Base-by-base conservation (phyloP, 1,140 invertebrate species). In the Octopus bimaculoides region DNA sequence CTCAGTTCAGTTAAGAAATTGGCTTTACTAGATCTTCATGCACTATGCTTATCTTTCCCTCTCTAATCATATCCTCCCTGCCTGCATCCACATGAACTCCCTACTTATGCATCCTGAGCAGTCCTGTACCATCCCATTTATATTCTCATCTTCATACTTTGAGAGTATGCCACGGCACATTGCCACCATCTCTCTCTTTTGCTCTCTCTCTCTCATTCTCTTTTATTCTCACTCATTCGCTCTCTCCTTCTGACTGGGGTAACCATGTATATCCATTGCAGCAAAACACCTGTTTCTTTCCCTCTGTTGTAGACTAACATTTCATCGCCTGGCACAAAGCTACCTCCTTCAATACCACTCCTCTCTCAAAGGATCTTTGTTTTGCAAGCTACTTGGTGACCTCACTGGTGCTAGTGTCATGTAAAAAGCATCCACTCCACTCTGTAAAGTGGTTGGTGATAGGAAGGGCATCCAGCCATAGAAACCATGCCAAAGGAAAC, bases 121-220 rank as follows among this genome's bases (percentile, higher is more conserved):
- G 5, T 75, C 69, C 9, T 10, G 52, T 52, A 8, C 69, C 73
- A 12, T 41, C 12, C 53, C 61, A 5, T 8, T 80, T 8, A 83
- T 79, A n/a, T 66, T 54, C 54, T 54, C 52, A 7, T 66, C 61
- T 56, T 54, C 5, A 52, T 55, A 20, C 14, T 54, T 82, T 54
- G 55, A 52, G 41, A 54, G 81, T 61, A 52, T 61, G 52, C 77
- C 77, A 26, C 71, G 77, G n/a, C 54, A 52, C 76, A 52, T 76
- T 66, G n/a, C 77, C 77, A 52, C 77, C 69, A n/a, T 80, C 77
- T 74, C 79, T 78, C 55, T 80, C 79, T 78, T 52, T 41, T 14
- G 56, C 74, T 79, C 55, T 78, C 56, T 66, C 79, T 66, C 55
- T 79, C 56, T 66, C 55, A 20, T 54, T 12, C 54, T 52, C 69